Evolutionary conservation across 2,797 vertebrate genomes (phyloP).

Genomic region (Anguilla marmorata): DNA sequence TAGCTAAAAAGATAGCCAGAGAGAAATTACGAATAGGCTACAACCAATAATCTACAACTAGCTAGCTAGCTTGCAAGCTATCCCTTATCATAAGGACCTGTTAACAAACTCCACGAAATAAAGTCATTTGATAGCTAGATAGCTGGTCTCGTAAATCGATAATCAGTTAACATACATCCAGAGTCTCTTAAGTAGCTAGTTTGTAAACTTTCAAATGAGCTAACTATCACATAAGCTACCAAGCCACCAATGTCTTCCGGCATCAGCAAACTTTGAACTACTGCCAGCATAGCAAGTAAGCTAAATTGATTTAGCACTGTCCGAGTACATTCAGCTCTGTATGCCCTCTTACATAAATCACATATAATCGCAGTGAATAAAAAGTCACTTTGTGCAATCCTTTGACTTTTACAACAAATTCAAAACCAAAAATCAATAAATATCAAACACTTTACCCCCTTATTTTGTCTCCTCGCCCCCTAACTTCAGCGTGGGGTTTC

Average conservation of each 20-base stretch:
- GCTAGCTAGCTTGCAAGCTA: background rate
- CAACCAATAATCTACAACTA: background rate
- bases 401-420: background rate
- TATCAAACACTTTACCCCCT: background rate
- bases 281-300: background rate
- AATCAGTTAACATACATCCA: background rate
- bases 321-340: background rate
- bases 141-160: background rate
- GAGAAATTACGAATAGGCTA: background rate
- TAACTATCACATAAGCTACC: background rate
- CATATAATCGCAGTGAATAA: background rate
- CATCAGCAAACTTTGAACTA: background rate
- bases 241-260: background rate
- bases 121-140: background rate
- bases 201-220: background rate
- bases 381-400: background rate
- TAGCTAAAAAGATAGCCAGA: background rate
- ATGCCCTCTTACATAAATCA: background rate
- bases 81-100: background rate
- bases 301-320: background rate
- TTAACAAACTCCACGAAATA: background rate
- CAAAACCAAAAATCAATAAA: background rate
- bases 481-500: conserved; percentile 52
- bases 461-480: conserved; percentile 63
- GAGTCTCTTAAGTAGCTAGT: too few species aligned